Conservation (phyloP, 92 coral and sea anemone genomes). For the Desmophyllum pertusum region DNA sequence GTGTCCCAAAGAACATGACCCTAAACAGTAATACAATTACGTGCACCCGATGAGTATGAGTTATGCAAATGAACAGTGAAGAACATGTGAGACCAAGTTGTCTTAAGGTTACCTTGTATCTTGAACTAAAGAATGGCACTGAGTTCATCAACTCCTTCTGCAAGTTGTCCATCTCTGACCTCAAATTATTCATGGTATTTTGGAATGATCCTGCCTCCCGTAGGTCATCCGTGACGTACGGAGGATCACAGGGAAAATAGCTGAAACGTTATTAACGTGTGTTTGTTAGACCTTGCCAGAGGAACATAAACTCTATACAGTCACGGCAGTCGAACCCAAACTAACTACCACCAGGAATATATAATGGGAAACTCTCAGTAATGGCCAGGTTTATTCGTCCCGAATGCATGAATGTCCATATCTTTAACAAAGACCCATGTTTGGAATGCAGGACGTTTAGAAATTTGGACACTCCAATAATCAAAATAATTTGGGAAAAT, state of each 20-base stretch:
- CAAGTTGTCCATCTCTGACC: constrained; percentile 53
- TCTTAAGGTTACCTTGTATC: constrained; percentile 74
- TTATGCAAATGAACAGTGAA: too few relatives aligned
- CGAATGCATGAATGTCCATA: too few relatives aligned
- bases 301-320: too few relatives aligned
- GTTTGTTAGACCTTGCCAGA: not conserved
- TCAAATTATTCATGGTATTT: constrained; percentile 49
- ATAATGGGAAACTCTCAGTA: too few relatives aligned
- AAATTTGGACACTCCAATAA: too few relatives aligned
- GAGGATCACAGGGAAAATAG: constrained; percentile 87
- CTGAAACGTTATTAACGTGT: constrained; percentile 6
- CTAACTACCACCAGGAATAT: too few relatives aligned
- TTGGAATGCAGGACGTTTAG: too few relatives aligned
- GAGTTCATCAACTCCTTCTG: constrained; percentile 72
- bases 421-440: too few relatives aligned
- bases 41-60: not conserved
- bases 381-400: too few relatives aligned
- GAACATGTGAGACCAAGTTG: too few relatives aligned
- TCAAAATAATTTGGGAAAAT: too few relatives aligned
- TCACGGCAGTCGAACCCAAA: too few relatives aligned
- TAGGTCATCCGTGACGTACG: constrained; percentile 67
- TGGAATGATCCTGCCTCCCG: constrained; percentile 61
- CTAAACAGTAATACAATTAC: constrained; percentile 12
- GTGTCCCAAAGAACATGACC: constrained; percentile 95
- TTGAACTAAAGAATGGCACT: constrained; percentile 83